Evolutionary conservation across 2,797 vertebrate species (phyloP).

Genomic region (Rousettus madagascariensis): DNA sequence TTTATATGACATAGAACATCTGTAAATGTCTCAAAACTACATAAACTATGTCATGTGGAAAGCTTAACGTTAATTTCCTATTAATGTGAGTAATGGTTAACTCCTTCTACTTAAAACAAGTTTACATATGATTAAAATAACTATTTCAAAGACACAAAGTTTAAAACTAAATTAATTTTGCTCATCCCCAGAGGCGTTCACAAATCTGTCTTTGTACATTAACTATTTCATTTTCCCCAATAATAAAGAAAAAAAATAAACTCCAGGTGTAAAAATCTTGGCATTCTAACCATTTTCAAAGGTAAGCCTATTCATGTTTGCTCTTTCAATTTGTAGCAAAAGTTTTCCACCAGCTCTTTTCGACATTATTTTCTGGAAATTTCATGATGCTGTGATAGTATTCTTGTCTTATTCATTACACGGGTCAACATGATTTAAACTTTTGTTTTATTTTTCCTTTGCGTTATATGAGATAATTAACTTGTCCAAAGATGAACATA

Average conservation of each 20-base stretch:
- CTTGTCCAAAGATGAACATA: neutral
- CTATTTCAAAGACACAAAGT: neutral
- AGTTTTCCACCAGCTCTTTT: neutral
- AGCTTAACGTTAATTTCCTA: neutral
- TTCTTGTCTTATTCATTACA: neutral
- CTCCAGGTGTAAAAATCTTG: neutral
- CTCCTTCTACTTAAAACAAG: neutral
- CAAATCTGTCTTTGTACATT: neutral
- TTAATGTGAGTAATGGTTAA: neutral
- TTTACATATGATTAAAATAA: neutral
- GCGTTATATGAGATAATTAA: neutral
- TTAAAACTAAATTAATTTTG: neutral
- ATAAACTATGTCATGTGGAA: neutral
- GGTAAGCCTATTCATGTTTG: neutral
- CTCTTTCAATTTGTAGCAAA: neutral
- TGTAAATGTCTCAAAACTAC: neutral
- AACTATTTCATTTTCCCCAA: slow-evolving; percentile 22
- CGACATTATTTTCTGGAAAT: neutral
- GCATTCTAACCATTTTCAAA: neutral
- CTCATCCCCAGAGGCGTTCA: neutral
- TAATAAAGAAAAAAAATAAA: neutral
- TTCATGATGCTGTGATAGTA: neutral
- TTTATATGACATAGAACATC: neutral
- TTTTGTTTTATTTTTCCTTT: neutral
- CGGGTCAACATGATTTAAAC: neutral